Conservation (phyloP, 2,113 vertebrate species). For the Delphinus delphis region DNA sequence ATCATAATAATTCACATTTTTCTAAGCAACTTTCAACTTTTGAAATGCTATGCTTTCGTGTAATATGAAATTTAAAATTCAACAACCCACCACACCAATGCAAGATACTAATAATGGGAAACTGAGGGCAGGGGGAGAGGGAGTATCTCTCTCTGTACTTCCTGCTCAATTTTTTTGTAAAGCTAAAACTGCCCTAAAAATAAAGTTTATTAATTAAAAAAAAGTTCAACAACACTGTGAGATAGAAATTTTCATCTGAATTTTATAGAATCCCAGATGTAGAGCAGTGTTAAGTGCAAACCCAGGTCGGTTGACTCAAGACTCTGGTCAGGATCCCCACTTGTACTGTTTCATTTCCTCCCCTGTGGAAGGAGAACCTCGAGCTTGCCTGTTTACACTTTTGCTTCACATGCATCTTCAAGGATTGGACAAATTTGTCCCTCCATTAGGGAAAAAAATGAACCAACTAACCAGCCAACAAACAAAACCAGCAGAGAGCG, state of each 20-base stretch:
- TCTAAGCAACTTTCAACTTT: background rate
- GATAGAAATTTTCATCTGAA: background rate
- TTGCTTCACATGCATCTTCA: background rate
- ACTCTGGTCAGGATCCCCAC: background rate
- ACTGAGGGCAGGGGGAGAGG: background rate
- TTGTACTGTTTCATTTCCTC: background rate
- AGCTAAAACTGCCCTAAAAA: background rate
- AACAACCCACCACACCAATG: background rate
- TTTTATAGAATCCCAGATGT: background rate
- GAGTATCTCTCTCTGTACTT: background rate
- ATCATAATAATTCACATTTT: background rate
- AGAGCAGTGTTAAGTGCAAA: background rate
- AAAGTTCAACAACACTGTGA: background rate
- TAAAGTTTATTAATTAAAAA: background rate
- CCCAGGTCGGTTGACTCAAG: background rate
- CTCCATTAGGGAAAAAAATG: background rate
- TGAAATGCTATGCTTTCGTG: background rate
- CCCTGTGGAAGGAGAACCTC: background rate
- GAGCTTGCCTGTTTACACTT: background rate
- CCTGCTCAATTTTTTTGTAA: background rate
- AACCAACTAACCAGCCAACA: background rate
- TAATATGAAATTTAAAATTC: conserved; percentile 13
- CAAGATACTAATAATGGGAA: background rate
- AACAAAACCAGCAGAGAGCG: background rate
- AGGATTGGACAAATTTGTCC: background rate